A percentile compares a stretch with the other conserved stretches of the same genome.
These are phyloP conservation scores for Lapara coniferarum DNA, from an alignment of 2,888 invertebrate genomes.

Conservation along the genomic window DNA sequence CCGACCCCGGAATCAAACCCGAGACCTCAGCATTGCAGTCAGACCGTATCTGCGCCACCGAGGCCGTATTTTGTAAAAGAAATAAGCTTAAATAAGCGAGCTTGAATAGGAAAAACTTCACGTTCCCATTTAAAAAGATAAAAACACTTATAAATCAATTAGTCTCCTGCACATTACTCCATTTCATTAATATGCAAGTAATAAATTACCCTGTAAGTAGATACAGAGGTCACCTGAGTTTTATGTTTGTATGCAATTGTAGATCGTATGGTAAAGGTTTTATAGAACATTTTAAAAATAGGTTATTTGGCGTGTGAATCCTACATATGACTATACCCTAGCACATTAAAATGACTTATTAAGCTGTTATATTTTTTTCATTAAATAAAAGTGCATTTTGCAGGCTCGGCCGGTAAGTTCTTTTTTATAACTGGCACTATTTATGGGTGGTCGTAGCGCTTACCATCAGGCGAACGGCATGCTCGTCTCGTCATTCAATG, in stretches of 20 bases:
- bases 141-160: constrained; percentile 22
- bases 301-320: constrained; percentile 8
- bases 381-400: constrained; percentile 17
- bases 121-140: neutral
- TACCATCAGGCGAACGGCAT: too few species aligned
- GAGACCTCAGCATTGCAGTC: neutral
- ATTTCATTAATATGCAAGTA: constrained; percentile 21
- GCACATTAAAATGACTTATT: constrained; percentile 21
- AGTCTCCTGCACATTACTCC: neutral
- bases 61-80: neutral
- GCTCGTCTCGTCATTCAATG: too few species aligned
- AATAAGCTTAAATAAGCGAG: neutral
- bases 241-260: neutral
- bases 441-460: too few species aligned
- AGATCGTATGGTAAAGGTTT: neutral
- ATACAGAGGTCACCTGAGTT: constrained; percentile 6
- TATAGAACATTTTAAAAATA: constrained; percentile 14
- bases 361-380: constrained; percentile 7
- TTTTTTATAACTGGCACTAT: constrained; percentile 3
- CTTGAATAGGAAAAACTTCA: neutral
- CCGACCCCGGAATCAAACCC: neutral
- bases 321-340: constrained; percentile 1
- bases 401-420: constrained; percentile 8
- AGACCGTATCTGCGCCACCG: too few species aligned
- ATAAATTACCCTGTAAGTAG: constrained; percentile 18